Percentiles rank a stretch among this genome's conserved stretches.
phyloP scores from a whole-genome alignment of 2,888 invertebrate species.

The Eristalis tenax region DNA sequence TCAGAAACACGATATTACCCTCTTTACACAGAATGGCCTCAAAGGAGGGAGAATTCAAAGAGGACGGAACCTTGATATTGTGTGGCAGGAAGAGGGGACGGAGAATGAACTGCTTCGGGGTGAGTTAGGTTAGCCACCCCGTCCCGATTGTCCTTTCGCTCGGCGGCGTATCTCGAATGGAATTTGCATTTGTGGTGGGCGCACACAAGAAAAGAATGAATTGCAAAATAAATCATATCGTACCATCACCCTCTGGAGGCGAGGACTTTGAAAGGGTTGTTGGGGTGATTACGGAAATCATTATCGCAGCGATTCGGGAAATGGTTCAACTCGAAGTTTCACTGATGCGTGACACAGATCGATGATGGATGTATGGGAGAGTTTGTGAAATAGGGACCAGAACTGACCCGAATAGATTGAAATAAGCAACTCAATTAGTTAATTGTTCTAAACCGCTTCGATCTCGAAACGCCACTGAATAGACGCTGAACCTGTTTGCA shows the following conservation, averaged over 20 bases:
- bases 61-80: background rate
- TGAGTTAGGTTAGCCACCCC: slow-evolving; percentile 10
- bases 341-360: slow-evolving; percentile 6
- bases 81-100: background rate
- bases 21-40: background rate
- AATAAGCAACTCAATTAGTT: slow-evolving; percentile 60
- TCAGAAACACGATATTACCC: slow-evolving; percentile 40
- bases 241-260: background rate
- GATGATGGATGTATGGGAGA: background rate
- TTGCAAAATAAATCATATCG: slow-evolving; percentile 38
- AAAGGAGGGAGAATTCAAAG: background rate
- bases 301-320: slow-evolving; percentile 18
- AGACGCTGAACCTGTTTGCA: too few species aligned
- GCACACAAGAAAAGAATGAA: slow-evolving; percentile 30
- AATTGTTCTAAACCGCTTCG: slow-evolving; percentile 67
- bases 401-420: slow-evolving; percentile 57
- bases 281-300: slow-evolving; percentile 31
- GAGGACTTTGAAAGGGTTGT: background rate
- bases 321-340: slow-evolving; percentile 27
- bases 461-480: too few species aligned
- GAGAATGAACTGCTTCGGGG: background rate
- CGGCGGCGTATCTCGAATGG: slow-evolving; percentile 12
- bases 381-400: background rate
- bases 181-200: slow-evolving; percentile 47
- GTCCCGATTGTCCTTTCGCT: background rate